Evolutionary conservation across 2,113 vertebrate genomes (phyloP).

Genomic region (Myotis yumanensis): DNA sequence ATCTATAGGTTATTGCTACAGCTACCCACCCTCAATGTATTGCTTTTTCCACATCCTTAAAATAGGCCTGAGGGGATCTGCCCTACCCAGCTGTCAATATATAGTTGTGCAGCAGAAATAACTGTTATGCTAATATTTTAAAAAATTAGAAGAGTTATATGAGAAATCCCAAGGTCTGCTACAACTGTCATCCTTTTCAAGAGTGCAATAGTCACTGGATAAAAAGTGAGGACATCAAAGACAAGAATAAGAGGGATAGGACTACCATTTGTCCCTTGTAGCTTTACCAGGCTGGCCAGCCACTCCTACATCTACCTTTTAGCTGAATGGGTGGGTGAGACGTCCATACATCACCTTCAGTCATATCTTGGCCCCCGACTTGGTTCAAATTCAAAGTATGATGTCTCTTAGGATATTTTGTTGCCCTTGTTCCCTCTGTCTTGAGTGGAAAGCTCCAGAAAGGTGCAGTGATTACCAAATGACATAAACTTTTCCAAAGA

Average conservation of each 20-base stretch:
- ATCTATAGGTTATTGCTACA: not conserved
- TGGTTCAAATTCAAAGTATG: conserved; percentile 12
- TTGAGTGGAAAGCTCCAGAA: conserved; percentile 57
- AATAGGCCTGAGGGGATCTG: not conserved
- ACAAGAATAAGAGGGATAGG: not conserved
- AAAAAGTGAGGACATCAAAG: not conserved
- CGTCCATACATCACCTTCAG: not conserved
- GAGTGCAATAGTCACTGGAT: not conserved
- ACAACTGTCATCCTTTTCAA: not conserved
- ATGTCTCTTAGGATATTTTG: conserved; percentile 10
- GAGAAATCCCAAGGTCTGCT: not conserved
- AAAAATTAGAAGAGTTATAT: not conserved
- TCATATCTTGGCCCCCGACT: not conserved
- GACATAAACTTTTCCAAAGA: conserved; percentile 68
- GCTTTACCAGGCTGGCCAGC: not conserved
- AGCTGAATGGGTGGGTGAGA: not conserved
- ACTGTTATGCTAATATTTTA: not conserved
- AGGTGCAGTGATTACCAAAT: conserved; percentile 49
- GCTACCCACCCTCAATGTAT: not conserved
- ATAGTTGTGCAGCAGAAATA: not conserved
- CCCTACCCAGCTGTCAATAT: not conserved
- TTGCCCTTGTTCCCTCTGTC: not conserved
- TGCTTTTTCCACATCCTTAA: not conserved
- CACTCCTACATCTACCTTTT: not conserved
- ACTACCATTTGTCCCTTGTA: not conserved